Conservation (phyloP, 2,888 invertebrate genomes). For the Mythimna loreyi region DNA sequence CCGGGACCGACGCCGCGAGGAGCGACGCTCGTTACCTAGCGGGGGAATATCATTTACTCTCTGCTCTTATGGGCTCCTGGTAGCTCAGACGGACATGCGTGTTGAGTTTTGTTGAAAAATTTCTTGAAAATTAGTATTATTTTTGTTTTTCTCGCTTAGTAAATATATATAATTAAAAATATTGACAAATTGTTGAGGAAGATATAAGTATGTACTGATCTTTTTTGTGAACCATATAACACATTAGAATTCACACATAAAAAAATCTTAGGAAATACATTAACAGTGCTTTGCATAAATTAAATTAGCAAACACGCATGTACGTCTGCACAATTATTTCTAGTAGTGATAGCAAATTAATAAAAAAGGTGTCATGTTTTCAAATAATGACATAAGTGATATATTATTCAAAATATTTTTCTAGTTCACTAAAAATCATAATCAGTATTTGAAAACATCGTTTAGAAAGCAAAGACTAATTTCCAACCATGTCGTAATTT, state of each 20-base stretch:
- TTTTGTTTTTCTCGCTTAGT: neutral
- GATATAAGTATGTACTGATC: neutral
- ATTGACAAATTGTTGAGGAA: neutral
- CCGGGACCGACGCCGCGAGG: conserved; percentile 88
- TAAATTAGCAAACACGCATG: conserved; percentile 26
- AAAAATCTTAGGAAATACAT: neutral
- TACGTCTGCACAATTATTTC: conserved; percentile 44
- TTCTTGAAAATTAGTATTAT: neutral
- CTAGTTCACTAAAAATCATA: neutral
- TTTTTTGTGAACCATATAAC: neutral
- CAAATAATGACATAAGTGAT: conserved; percentile 23
- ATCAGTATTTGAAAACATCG: conserved; percentile 49
- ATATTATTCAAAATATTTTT: neutral
- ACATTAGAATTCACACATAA: neutral
- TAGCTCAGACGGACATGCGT: conserved; percentile 43
- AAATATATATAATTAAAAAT: neutral
- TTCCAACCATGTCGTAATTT: conserved; percentile 34
- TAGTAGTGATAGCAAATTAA: conserved; percentile 50
- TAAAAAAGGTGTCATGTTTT: conserved; percentile 39
- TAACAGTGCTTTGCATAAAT: neutral
- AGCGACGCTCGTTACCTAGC: conserved; percentile 85
- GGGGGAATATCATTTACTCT: neutral
- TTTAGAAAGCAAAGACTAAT: conserved; percentile 60
- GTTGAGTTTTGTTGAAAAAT: neutral
- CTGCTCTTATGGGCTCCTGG: conserved; percentile 6